These are phyloP conservation scores for Leptinotarsa haldemani DNA, from an alignment of 2,888 invertebrate species.

Conservation along the genomic window DNA sequence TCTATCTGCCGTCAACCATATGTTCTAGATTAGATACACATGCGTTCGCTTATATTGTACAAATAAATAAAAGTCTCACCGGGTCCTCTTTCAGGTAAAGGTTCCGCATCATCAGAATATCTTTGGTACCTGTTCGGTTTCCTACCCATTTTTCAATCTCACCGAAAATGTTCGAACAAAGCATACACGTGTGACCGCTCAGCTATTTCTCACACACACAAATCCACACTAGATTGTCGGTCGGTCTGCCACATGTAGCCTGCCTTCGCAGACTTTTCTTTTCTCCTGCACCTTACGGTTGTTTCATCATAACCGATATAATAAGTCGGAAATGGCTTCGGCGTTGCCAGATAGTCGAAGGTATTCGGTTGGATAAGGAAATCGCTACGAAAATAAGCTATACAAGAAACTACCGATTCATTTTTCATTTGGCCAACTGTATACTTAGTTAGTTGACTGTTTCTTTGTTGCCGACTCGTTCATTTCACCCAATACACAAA, in stretches of 20 bases:
- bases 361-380: neutral
- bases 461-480: no score
- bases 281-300: slow-evolving; percentile 5
- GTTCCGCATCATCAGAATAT: slow-evolving; percentile 59
- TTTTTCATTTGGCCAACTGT: no score
- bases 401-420: no score
- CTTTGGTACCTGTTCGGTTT: slow-evolving; percentile 61
- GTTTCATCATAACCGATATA: neutral
- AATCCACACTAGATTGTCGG: neutral
- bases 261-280: slow-evolving; percentile 11
- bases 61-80: slow-evolving; percentile 65
- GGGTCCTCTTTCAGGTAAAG: slow-evolving; percentile 67
- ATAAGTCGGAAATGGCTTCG: neutral
- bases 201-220: neutral
- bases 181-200: slow-evolving; percentile 24
- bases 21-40: neutral
- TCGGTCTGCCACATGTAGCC: neutral
- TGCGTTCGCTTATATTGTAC: neutral
- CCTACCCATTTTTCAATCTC: slow-evolving; percentile 64
- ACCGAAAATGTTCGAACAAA: slow-evolving; percentile 11
- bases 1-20: neutral
- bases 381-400: neutral
- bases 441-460: no score
- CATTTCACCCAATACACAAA: no score
- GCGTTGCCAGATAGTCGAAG: neutral